Evolutionary conservation across 2,113 vertebrate species (phyloP).

Genomic region (Mesoclemmys tuberculata): DNA sequence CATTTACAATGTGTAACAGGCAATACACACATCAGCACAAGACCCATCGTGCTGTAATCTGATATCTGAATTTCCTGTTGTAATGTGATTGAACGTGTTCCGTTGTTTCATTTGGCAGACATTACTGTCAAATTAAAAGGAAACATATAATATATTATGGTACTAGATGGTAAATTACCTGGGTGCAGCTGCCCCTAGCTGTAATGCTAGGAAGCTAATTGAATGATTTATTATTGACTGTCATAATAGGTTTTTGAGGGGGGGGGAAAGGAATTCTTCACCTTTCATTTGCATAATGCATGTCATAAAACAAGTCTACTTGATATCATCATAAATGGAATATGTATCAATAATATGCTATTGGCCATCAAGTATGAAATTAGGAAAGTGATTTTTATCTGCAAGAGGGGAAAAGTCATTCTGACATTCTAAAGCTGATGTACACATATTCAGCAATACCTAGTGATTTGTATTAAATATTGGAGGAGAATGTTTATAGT

Average conservation of each 20-base stretch:
- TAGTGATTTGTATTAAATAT: constrained; percentile 19
- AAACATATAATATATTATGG: constrained; percentile 49
- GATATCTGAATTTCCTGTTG: constrained; percentile 51
- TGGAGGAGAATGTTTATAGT: constrained; percentile 20
- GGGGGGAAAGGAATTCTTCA: background rate
- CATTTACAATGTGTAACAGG: constrained; percentile 46
- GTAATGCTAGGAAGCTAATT: constrained; percentile 31
- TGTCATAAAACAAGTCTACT: constrained; percentile 30
- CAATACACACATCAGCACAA: constrained; percentile 17
- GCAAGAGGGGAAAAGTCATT: background rate
- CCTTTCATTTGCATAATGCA: constrained; percentile 58
- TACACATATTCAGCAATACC: background rate
- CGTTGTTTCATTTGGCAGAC: constrained; percentile 63
- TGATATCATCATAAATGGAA: constrained; percentile 40
- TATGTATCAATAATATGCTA: constrained; percentile 9
- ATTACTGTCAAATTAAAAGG: constrained; percentile 41
- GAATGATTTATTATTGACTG: constrained; percentile 42
- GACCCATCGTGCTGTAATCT: constrained; percentile 60
- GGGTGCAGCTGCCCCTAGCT: constrained; percentile 23
- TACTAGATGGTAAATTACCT: constrained; percentile 30
- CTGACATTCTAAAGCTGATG: constrained; percentile 24
- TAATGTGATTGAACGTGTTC: constrained; percentile 43
- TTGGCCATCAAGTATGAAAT: constrained; percentile 43
- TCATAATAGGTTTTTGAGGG: background rate
- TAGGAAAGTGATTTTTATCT: constrained; percentile 21